Evolutionary conservation across 2,797 vertebrate species (phyloP).

Genomic region (Neopelma chrysocephalum): DNA sequence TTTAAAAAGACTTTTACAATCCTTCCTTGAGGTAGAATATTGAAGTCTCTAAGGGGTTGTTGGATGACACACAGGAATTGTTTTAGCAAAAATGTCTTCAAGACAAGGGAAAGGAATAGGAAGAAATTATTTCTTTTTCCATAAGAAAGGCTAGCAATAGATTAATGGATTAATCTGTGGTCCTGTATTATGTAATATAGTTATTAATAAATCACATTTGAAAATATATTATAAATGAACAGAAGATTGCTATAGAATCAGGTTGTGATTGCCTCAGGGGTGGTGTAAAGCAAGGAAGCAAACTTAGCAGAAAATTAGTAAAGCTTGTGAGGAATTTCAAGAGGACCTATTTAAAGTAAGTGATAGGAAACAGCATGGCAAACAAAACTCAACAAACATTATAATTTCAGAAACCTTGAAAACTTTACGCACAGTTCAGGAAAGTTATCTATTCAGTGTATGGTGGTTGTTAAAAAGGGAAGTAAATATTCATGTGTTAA

Average conservation of each 20-base stretch:
- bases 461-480: not conserved
- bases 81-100: not conserved
- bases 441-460: not conserved
- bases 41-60: not conserved
- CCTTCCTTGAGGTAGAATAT: not conserved
- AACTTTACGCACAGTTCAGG: not conserved
- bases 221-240: conserved; percentile 75
- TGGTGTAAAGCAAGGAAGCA: conserved; percentile 49
- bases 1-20: not conserved
- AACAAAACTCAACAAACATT: not conserved
- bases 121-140: not conserved
- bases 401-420: not conserved
- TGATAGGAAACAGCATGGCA: not conserved
- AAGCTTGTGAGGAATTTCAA: conserved; percentile 1
- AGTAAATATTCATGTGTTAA: not conserved
- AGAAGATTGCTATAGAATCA: conserved; percentile 69
- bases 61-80: not conserved
- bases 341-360: not conserved
- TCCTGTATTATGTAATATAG: not conserved
- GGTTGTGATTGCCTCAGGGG: conserved; percentile 82
- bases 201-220: conserved; percentile 42
- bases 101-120: not conserved
- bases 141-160: not conserved
- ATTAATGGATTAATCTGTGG: conserved; percentile 10
- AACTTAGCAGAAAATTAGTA: conserved; percentile 21